Percentiles rank a stretch among this genome's conserved stretches.
Evolutionary conservation across 2,888 invertebrate genomes (phyloP).

Genomic region (Blastobasis adustella): DNA sequence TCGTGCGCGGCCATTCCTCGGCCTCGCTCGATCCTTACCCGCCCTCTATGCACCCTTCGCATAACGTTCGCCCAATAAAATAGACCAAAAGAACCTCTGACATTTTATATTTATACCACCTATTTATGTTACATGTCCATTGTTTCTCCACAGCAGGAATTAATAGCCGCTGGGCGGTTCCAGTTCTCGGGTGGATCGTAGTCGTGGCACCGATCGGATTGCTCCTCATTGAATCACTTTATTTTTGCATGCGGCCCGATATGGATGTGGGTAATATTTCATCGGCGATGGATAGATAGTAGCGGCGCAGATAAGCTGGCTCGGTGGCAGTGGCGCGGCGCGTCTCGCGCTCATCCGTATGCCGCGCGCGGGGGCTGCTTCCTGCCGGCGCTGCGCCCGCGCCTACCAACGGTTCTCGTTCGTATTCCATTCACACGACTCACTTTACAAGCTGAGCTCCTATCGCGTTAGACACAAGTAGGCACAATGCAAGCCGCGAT

Average conservation of each 20-base stretch:
- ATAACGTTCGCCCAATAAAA: slow-evolving; percentile 58
- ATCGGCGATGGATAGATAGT: slow-evolving; percentile 33
- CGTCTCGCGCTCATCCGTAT: slow-evolving; percentile 65
- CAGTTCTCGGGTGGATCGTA: slow-evolving; percentile 33
- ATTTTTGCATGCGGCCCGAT: slow-evolving; percentile 31
- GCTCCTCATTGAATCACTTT: slow-evolving; percentile 23
- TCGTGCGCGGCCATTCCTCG: slow-evolving; percentile 47
- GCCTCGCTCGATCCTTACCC: slow-evolving; percentile 56
- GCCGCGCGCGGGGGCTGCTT: slow-evolving; percentile 60
- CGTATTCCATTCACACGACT: slow-evolving; percentile 19
- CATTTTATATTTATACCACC: slow-evolving; percentile 62
- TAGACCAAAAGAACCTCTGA: slow-evolving; percentile 60
- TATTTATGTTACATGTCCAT: slow-evolving; percentile 68
- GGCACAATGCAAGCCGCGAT: slow-evolving; percentile 3
- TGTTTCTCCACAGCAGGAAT: slow-evolving; percentile 58
- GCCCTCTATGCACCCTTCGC: slow-evolving; percentile 64
- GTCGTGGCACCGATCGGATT: slow-evolving; percentile 49
- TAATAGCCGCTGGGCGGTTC: slow-evolving; percentile 53
- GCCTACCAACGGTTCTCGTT: slow-evolving; percentile 32
- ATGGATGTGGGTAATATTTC: slow-evolving; percentile 29
- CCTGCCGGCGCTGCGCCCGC: slow-evolving; percentile 45
- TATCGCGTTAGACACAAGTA: no score
- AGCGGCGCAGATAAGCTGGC: slow-evolving; percentile 32
- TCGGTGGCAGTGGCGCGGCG: slow-evolving; percentile 24
- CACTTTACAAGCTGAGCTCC: no score